A percentile compares a stretch with the other conserved stretches of the same genome.
Evolutionary conservation across 2,113 vertebrate genomes (phyloP).

Genomic region (human (Homo sapiens)): GRCh38 chr1:209588501-209589000

Average conservation of each 20-base stretch:
- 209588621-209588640: not conserved
- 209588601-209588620: not conserved
- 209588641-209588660: not conserved
- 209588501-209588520: not conserved
- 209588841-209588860: not conserved
- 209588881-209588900: not conserved
- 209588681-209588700: not conserved
- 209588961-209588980: not conserved
- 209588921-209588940: not conserved
- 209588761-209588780: not conserved
- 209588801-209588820: not conserved
- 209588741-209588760: not conserved
- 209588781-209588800: not conserved
- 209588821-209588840: not conserved
- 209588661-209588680: not conserved
- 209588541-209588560: not conserved
- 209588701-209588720: not conserved
- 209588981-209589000: not conserved
- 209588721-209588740: not conserved
- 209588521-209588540: not conserved
- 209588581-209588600: fast-evolving
- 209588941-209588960: not conserved
- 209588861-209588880: not conserved
- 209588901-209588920: not conserved
- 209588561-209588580: not conserved